Base-by-base conservation (phyloP, 2,797 vertebrate species). In the Schizopygopsis malacanthus region DNA sequence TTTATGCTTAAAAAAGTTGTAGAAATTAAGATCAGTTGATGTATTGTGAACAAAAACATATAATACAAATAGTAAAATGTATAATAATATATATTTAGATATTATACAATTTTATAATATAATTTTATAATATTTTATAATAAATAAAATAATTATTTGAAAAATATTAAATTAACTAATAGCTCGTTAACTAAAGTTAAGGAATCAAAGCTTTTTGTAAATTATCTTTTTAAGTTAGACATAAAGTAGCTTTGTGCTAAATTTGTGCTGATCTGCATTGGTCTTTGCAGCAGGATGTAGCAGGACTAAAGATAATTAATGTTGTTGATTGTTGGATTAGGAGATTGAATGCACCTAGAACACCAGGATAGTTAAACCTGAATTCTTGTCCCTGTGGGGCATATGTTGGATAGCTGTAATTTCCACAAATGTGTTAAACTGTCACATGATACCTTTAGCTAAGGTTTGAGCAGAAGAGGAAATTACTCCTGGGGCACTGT, bases 391-490 rank as follows among this genome's bases (percentile, higher is more conserved):
- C 25, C 61, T 80, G 25, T 67, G 41, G 78, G 78, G 61, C 25
- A 80, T 59, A 56, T 43, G 54, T 18, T 79, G 15, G 39, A 28
- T 18, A 43, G 37, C 43, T 67, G 61, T 67, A 67, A 65, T 50
- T 80, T 80, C 41, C 61, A 67, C 10, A 67, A 33, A 15, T 15
- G 18, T 67, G 41, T 33, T 61, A 50, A 50, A 47, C 25, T 80
- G 25, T 80, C 45, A 67, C 61, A 37, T 50, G 25, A 67, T 67
- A 37, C 61, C 3, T 41, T 11, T 20, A 81, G 45, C 59, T 65
- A 43, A 70, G 67, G 39, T 59, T 45, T 28, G 28, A 79, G 63
- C 63, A 72, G 45, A 84, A 50, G 13, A 83, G 81, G 67, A 70
- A 72, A 59, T n/a, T 69, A 72, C 28, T 47, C 79, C 76, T 77